Evolutionary conservation across 2,113 vertebrate genomes (phyloP).

Genomic region (Narcine bancroftii): DNA sequence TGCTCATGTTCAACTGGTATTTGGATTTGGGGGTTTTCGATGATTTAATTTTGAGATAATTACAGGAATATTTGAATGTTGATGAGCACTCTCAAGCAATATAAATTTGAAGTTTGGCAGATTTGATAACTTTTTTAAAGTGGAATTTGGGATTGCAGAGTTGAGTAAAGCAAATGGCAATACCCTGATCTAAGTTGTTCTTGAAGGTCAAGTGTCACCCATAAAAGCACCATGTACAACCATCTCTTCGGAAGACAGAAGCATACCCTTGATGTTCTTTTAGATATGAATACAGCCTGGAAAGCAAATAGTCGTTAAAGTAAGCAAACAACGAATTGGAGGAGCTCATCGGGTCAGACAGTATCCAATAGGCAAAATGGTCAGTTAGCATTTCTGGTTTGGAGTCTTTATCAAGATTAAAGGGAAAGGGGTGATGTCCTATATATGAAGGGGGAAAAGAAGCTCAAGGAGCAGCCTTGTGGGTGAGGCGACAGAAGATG

Average conservation of each 20-base stretch:
- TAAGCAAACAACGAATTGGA: too few species aligned
- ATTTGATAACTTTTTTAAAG: background rate
- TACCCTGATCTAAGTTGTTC: background rate
- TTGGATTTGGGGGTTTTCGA: background rate
- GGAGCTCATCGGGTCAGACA: too few species aligned
- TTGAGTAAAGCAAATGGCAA: background rate
- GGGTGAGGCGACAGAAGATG: too few species aligned
- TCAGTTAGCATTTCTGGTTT: too few species aligned
- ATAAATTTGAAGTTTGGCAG: background rate
- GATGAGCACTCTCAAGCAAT: background rate
- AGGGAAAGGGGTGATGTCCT: too few species aligned
- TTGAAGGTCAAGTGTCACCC: background rate
- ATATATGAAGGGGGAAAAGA: too few species aligned
- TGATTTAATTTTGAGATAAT: background rate
- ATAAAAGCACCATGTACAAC: background rate
- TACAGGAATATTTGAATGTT: background rate
- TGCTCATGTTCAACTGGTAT: background rate
- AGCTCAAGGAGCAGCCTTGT: too few species aligned
- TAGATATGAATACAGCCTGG: background rate
- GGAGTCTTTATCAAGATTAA: too few species aligned
- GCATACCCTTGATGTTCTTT: background rate
- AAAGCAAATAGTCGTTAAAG: too few species aligned
- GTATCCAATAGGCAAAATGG: too few species aligned
- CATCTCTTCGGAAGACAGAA: background rate
- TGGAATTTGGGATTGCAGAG: background rate